Base-by-base conservation (phyloP, 2,797 vertebrate species). In the Numenius phaeopus region DNA sequence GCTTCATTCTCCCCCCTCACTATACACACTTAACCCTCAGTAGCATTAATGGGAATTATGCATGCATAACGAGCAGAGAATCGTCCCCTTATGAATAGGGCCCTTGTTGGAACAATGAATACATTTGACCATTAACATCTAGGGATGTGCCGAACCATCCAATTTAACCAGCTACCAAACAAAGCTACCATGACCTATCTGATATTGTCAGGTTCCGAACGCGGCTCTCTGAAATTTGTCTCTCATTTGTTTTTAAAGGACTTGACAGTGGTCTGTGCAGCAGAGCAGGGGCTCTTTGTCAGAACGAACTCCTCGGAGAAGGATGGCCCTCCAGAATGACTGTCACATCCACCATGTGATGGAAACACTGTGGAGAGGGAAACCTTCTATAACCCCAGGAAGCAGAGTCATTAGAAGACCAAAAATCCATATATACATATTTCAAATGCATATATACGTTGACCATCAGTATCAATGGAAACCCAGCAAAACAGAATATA, bases 21-120 rank as follows among this genome's bases (percentile, higher is more conserved):
- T 21, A 72, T 23, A 69, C 54, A 90, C 84, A 91, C 94, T 88
- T 92, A 97, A 90, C 94, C 90, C 62, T 75, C 92, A 80, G 71
- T 13, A 96, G 83, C 89, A 98, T 96, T 97, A 97, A 82, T 92
- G 89, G 47, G 72, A 97, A 97, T 97, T 97, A 97, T 94, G 92
- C 95, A 96, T 94, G 96, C 97, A 91, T 97, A 97, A 97, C 90
- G 26, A 97, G 94, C 96, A 79, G 61, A 90, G 94, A 94, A 93
- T 34, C 85, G 94, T 79, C 30, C 37, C 40, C 84, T 86, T 15
- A 91, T 97, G 97, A 98, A 98, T 98, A 93, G 93, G 66, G 80
- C 50, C 95, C 95, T 98, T 98, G 97, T 98, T 97, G 93, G 90
- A 82, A 95, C 87, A 96, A 96, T 92, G 96, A 97, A 95, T 84